phyloP scores from a whole-genome alignment of 2,888 invertebrate genomes.

The Drosophila paranaensis region DNA sequence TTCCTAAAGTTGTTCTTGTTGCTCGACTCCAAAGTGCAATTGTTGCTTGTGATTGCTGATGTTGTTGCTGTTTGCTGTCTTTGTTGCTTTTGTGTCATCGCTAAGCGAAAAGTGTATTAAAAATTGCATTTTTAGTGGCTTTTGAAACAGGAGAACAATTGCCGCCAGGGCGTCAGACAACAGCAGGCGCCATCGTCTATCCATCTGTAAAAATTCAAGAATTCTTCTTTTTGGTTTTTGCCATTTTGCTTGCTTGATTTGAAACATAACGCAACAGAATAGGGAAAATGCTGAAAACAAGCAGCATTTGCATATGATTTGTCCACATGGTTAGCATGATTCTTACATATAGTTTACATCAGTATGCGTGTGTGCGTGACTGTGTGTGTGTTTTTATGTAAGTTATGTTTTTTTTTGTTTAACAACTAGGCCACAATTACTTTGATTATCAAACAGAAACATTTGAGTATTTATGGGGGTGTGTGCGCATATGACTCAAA shows the following conservation, averaged over 20 bases:
- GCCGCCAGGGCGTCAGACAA: conserved; percentile 78
- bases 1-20: conserved; percentile 30
- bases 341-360: conserved; percentile 40
- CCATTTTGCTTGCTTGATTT: conserved; percentile 24
- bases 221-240: conserved; percentile 56
- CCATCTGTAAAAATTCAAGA: conserved; percentile 81
- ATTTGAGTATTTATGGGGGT: conserved; percentile 7
- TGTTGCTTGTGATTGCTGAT: conserved; percentile 28
- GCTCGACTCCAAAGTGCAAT: conserved; percentile 36
- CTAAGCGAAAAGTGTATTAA: conserved; percentile 32
- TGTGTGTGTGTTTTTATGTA: conserved; percentile 6
- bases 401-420: conserved; percentile 5
- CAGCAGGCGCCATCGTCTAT: conserved; percentile 79
- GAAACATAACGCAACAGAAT: conserved; percentile 51
- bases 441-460: conserved; percentile 29
- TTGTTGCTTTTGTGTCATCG: conserved; percentile 37
- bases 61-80: conserved; percentile 24
- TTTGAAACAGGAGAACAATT: conserved; percentile 74
- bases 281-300: conserved; percentile 36
- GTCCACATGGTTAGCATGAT: conserved; percentile 58
- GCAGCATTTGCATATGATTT: conserved; percentile 27
- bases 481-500: conserved; percentile 47
- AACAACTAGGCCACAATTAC: conserved; percentile 30
- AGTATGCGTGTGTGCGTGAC: conserved; percentile 3
- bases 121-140: conserved; percentile 39